Percentiles rank a stretch among this genome's conserved stretches.
phyloP scores from a whole-genome alignment of 2,888 invertebrate genomes.

The Allygus modestus region DNA sequence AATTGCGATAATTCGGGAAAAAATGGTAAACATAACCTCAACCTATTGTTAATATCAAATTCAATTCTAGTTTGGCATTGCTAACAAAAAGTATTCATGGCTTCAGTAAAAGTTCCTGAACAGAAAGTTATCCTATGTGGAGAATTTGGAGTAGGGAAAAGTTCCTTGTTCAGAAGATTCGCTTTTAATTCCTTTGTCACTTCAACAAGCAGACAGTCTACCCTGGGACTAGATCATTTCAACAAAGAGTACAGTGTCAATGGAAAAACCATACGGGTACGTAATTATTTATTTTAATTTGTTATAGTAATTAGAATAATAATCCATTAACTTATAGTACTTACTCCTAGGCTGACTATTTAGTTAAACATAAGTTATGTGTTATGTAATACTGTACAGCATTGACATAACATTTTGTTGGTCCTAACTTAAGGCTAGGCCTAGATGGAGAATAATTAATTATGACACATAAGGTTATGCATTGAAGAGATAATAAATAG shows the following conservation, averaged over 20 bases:
- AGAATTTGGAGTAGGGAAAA: conserved; percentile 97
- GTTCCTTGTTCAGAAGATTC: conserved; percentile 94
- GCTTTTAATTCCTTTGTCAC: conserved; percentile 93
- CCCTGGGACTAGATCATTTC: conserved; percentile 94
- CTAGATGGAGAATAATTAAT: no score
- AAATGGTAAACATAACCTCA: conserved; percentile 3
- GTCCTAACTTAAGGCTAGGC: no score
- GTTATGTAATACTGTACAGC: no score
- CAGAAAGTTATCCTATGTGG: conserved; percentile 96
- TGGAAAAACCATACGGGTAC: conserved; percentile 88
- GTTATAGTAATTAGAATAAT: no score
- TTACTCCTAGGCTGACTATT: no score
- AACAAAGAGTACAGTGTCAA: conserved; percentile 87
- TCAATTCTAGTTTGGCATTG: neutral
- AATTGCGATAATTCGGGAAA: no score
- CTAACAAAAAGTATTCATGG: conserved; percentile 77
- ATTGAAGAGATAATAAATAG: no score
- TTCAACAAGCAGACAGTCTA: conserved; percentile 89
- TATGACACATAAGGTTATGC: no score
- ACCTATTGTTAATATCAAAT: neutral
- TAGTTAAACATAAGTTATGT: no score
- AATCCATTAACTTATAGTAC: no score
- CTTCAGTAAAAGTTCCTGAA: conserved; percentile 88
- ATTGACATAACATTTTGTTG: no score
- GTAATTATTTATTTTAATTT: conserved; percentile 68